Base-by-base conservation (phyloP, 2,888 invertebrate genomes). In the Noctua fimbriata region DNA sequence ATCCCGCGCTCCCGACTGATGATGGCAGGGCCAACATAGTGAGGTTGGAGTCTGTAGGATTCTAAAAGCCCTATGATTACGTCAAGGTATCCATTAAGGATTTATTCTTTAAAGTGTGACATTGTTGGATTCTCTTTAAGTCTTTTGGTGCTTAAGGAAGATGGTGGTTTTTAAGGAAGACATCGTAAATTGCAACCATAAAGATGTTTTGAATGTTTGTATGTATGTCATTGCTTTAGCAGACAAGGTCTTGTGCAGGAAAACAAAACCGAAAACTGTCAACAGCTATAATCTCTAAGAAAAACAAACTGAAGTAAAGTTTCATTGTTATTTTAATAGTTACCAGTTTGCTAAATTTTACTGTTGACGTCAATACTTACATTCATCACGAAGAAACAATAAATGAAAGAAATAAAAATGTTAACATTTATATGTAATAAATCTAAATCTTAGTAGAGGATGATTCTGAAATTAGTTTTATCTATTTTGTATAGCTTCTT, bases 241-340 rank as follows among this genome's bases (percentile, higher is more conserved):
- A 24, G 10, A 36, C 63, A 81, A 81, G 76, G 85, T 63, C 41
- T 28, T 72, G 58, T 28, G 55, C 41, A 81, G 75, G 55, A 80
- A 84, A 74, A 83, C 49, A 41, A 78, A 82, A 80, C 2, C 41
- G 16, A 44, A 58, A 69, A 60, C 21, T 52, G 47, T 28, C 49
- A 52, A 70, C 47, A 69, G 21, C 32, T 28, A n/a, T 67, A 69
- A 69, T 70, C 41, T 67, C 7, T 24, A 58, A 58, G 79, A 80
- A 63, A 58, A 84, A 75, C 28, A 47, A 32, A 36, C 7, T 16
- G 36, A 79, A 65, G 60, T 55, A 55, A 55, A 55, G n/a, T 44
- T 67, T 69, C 3, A 49, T 73, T 79, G 52, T 82, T 52, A 44
- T 78, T 55, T 32, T 47, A 77, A 65, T 77, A 69, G 18, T 21